Evolutionary conservation across 1,140 invertebrate species (phyloP).

Genomic region (Apis mellifera): DNA sequence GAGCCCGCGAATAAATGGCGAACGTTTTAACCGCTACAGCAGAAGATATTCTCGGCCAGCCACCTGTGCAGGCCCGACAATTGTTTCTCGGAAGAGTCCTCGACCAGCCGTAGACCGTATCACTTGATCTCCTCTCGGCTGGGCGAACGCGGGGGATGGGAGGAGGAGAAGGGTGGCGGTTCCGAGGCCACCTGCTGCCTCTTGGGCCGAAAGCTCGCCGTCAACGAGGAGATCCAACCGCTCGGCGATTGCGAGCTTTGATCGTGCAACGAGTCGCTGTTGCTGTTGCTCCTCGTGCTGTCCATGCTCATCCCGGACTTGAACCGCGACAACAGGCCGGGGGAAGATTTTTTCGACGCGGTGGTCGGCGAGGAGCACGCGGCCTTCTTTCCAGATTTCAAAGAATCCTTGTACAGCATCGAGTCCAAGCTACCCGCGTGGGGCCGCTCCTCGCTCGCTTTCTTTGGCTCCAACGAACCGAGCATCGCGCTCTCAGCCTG

Average conservation of each 20-base stretch:
- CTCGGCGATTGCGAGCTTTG: slow-evolving; percentile 67
- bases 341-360: slow-evolving; percentile 71
- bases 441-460: slow-evolving; percentile 69
- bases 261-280: slow-evolving; percentile 77
- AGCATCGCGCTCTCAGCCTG: slow-evolving; percentile 71
- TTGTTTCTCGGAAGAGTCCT: slow-evolving; percentile 61
- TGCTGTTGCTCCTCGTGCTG: slow-evolving; percentile 74
- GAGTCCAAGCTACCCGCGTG: slow-evolving; percentile 78
- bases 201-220: slow-evolving; percentile 77
- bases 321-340: slow-evolving; percentile 76
- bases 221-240: slow-evolving; percentile 79
- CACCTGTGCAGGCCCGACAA: slow-evolving; percentile 65
- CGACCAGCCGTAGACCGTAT: slow-evolving; percentile 68
- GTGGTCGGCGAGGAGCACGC: slow-evolving; percentile 69
- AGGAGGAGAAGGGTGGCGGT: slow-evolving; percentile 36
- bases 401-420: slow-evolving; percentile 75
- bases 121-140: slow-evolving; percentile 76
- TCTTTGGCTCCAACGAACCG: slow-evolving; percentile 72
- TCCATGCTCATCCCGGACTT: slow-evolving; percentile 80
- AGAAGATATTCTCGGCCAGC: slow-evolving; percentile 75
- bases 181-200: slow-evolving; percentile 70
- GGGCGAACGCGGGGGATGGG: slow-evolving; percentile 63
- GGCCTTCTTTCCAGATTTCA: slow-evolving; percentile 68
- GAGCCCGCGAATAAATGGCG: neutral
- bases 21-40: slow-evolving; percentile 69